Evolutionary conservation across 2,113 vertebrate species (phyloP).

Genomic region (Entelurus aequoreus): DNA sequence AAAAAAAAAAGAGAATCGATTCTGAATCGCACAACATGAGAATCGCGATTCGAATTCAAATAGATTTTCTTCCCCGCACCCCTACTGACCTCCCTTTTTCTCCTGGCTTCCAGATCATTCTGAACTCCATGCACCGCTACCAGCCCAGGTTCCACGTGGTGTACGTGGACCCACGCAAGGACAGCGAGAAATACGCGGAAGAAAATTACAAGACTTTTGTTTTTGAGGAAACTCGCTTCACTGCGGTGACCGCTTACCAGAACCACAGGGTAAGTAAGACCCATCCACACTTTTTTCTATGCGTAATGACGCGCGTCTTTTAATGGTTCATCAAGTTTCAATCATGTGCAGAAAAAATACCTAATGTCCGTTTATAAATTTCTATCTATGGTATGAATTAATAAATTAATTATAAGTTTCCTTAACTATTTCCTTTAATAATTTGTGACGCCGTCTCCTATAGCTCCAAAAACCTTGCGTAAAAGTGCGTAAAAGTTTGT

Average conservation of each 20-base stretch:
- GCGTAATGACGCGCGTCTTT: not conserved
- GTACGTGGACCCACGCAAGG: slow-evolving; percentile 95
- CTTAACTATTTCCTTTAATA: too few relatives aligned
- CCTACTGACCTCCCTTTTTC: slow-evolving; percentile 5
- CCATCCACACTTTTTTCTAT: not conserved
- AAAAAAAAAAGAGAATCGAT: too few relatives aligned
- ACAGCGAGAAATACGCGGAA: slow-evolving; percentile 96
- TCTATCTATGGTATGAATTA: too few relatives aligned
- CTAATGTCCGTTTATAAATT: too few relatives aligned
- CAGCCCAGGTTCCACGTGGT: slow-evolving; percentile 97
- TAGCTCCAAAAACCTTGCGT: too few relatives aligned
- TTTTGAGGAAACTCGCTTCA: slow-evolving; percentile 96
- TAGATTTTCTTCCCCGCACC: too few relatives aligned
- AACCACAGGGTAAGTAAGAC: slow-evolving; percentile 84
- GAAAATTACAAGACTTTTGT: slow-evolving; percentile 99
- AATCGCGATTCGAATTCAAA: too few relatives aligned
- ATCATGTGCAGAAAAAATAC: too few relatives aligned
- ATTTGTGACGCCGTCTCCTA: too few relatives aligned
- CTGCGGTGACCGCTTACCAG: slow-evolving; percentile 95
- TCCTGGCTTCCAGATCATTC: slow-evolving; percentile 84
- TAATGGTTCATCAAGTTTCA: not conserved
- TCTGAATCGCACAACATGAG: too few relatives aligned
- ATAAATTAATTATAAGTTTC: too few relatives aligned
- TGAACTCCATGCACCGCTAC: slow-evolving; percentile 99
- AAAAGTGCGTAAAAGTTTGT: too few relatives aligned